These are phyloP conservation scores for Patiria pectinifera DNA, from an alignment of 53 echinoderm and acorn worm species.

Conservation along the genomic window DNA sequence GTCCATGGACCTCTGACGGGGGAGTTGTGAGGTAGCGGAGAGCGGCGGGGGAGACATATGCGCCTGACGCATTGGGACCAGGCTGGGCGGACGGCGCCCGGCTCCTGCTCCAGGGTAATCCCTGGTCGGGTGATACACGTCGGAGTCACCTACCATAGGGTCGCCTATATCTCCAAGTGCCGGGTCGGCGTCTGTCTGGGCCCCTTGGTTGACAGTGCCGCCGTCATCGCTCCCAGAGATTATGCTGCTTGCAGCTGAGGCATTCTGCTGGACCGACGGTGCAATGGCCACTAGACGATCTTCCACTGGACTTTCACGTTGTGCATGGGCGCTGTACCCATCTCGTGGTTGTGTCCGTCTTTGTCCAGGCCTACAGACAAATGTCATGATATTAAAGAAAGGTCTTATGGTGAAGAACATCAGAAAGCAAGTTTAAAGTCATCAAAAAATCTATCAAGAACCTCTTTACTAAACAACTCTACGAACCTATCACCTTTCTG, in stretches of 20 bases:
- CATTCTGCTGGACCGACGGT: constrained; percentile 14
- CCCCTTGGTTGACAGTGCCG: constrained; percentile 41
- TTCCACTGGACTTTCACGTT: not conserved
- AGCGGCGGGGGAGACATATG: not conserved
- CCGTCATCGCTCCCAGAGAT: not conserved
- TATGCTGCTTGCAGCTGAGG: constrained; percentile 13
- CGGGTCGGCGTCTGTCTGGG: constrained; percentile 33
- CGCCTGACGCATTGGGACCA: not conserved
- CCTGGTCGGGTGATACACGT: constrained; percentile 45
- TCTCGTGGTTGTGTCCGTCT: not conserved
- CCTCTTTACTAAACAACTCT: no score
- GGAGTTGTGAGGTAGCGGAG: not conserved
- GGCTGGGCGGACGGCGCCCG: not conserved
- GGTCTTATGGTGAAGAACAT: no score
- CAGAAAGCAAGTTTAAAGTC: no score
- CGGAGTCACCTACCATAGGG: constrained; percentile 27
- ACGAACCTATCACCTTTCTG: no score
- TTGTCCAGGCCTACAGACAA: no score
- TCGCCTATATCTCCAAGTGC: constrained; percentile 9
- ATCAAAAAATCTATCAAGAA: no score
- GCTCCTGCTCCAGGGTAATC: constrained; percentile 51
- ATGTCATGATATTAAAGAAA: no score
- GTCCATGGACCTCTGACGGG: constrained; percentile 6
- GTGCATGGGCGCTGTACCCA: not conserved
- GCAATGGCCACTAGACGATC: constrained; percentile 51